Evolutionary conservation across 1,140 invertebrate genomes (phyloP), one percentile per base, ranked within the genome.

Genomic region (Camponotus pennsylvanicus): DNA sequence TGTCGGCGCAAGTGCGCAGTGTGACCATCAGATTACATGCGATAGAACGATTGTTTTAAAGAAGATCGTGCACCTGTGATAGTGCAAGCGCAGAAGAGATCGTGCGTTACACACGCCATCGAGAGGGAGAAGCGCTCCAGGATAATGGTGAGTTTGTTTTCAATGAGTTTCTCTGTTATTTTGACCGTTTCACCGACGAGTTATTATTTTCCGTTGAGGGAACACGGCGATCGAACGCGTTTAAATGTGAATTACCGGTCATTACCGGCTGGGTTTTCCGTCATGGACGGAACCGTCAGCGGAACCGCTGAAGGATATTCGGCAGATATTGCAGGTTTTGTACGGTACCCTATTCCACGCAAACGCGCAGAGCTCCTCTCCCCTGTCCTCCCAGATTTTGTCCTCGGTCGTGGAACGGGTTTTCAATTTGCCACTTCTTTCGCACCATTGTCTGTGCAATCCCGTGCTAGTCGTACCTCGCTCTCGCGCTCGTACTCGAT

Each of bases 401-500:
- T 75, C 63, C 69, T 83, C 70, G 67, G 55, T 52, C 55, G 69
- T 40, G 11, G 52, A 34, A 27, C 32, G 88, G 84, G 88, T 90
- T 89, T 89, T 89, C 88, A 87, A 90, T 90, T 87, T 87, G 76
- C 86, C 79, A 85, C 57, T 66, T 87, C 49, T 89, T 87, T 87
- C 75, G 63, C 42, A 57, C 57, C 75, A 78, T 90, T 87, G 79
- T 79, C 61, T 45, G 61, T 70, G 49, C 87, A 78, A 76, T 85
- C 80, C 45, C 49, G 70, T 42, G 40, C 70, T 80, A 59, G 77
- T 87, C 42, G 27, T 64, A 18, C 40, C 66, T 27, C 61, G 82
- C 21, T 63, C 40, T 40, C 59, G 34, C 61, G 61, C 61, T 73
- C 52, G 66, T 49, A 11, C 6, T 6, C 63, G 75, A 52, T 40